phyloP scores from a whole-genome alignment of 2,797 vertebrate species.

The Crenichthys baileyi region DNA sequence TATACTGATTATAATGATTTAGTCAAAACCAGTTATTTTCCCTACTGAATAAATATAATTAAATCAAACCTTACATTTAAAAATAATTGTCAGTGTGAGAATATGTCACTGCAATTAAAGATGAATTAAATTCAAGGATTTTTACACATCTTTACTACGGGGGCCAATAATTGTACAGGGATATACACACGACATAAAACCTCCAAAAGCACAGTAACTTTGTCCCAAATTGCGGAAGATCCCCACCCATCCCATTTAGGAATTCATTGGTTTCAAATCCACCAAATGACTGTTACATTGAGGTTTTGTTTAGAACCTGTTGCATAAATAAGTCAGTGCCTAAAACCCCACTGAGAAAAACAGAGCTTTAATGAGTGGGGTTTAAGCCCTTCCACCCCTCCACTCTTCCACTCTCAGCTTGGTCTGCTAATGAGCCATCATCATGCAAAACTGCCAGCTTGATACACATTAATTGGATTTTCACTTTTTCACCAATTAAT shows the following conservation, averaged over 20 bases:
- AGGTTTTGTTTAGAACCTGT: slow-evolving; percentile 84
- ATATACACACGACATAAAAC: background rate
- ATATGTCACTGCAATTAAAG: background rate
- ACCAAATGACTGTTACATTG: slow-evolving; percentile 81
- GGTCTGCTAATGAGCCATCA: slow-evolving; percentile 89
- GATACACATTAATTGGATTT: slow-evolving; percentile 95
- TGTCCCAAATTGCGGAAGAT: slow-evolving; percentile 32
- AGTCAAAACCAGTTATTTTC: background rate
- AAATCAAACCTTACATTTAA: background rate
- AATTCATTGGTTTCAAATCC: slow-evolving; percentile 78
- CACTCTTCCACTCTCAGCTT: slow-evolving; percentile 69
- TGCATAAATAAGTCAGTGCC: slow-evolving; percentile 86
- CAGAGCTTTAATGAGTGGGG: slow-evolving; percentile 92
- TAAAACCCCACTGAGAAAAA: slow-evolving; percentile 83
- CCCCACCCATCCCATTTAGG: slow-evolving; percentile 74
- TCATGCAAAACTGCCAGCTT: slow-evolving; percentile 92
- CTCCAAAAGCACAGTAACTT: slow-evolving; percentile 11
- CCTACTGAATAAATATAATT: background rate
- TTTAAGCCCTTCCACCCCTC: slow-evolving; percentile 75
- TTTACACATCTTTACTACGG: background rate
- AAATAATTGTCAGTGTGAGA: background rate
- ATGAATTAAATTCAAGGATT: background rate
- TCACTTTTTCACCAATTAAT: slow-evolving; percentile 92
- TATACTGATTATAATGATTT: background rate
- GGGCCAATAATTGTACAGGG: background rate